Percentiles rank a stretch among this genome's conserved stretches.
phyloP scores from a whole-genome alignment of 1,140 invertebrate species.

The Platyura marginata region DNA sequence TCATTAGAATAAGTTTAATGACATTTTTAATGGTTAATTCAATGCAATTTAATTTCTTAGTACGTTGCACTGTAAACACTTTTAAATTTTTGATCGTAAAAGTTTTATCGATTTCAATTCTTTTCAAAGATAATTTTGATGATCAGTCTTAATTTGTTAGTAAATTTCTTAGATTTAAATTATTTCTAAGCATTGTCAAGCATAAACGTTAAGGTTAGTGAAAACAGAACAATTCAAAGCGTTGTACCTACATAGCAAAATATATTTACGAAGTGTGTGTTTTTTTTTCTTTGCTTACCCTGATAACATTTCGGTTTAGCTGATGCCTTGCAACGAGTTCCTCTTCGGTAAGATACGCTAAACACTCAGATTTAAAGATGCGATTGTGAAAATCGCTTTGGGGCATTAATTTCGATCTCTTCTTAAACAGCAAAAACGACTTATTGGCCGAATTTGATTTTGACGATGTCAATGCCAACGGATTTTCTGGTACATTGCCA shows the following conservation, averaged over 20 bases:
- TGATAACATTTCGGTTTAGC: conserved; percentile 24
- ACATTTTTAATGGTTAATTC: too few species aligned
- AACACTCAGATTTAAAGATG: conserved; percentile 28
- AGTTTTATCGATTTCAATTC: background rate
- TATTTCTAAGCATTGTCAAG: too few species aligned
- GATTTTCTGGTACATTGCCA: background rate
- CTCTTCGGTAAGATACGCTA: conserved; percentile 24
- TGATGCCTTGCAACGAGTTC: conserved; percentile 26
- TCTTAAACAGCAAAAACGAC: background rate
- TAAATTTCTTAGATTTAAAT: too few species aligned
- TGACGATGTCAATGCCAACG: background rate
- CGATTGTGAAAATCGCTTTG: background rate
- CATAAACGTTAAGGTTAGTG: background rate
- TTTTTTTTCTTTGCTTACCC: conserved; percentile 21
- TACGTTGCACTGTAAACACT: too few species aligned
- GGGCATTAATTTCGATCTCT: background rate
- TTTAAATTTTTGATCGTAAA: too few species aligned
- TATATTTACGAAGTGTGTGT: background rate
- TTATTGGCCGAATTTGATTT: background rate
- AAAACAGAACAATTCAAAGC: background rate
- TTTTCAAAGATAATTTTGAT: background rate
- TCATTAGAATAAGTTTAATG: too few species aligned
- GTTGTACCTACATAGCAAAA: background rate
- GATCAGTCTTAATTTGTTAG: too few species aligned
- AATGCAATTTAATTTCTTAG: too few species aligned